A percentile compares a stretch with the other conserved stretches of the same genome.
Conservation (phyloP, 2,888 invertebrate genomes). For the Drosophila pegasa region DNA sequence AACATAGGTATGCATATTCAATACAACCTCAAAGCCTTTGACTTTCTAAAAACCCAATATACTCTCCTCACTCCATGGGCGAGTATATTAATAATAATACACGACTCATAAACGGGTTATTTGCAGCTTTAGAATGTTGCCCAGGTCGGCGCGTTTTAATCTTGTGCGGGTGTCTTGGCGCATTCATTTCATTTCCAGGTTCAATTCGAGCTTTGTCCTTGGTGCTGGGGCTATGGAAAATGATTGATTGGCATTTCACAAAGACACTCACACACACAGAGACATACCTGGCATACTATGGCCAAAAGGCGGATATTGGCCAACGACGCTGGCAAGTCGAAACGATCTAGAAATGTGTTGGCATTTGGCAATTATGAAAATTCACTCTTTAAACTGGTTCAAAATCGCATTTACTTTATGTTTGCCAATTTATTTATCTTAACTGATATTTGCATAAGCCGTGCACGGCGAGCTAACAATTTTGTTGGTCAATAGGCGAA, state of each 20-base stretch:
- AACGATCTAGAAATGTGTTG: constrained; percentile 11
- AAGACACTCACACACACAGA: background rate
- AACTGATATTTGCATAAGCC: constrained; percentile 34
- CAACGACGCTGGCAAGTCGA: constrained; percentile 23
- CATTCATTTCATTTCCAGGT: constrained; percentile 44
- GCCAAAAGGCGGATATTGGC: constrained; percentile 64
- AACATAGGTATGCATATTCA: too few relatives aligned
- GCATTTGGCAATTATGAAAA: constrained; percentile 20
- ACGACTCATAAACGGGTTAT: constrained; percentile 64
- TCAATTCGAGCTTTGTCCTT: constrained; percentile 40
- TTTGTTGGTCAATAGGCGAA: constrained; percentile 49
- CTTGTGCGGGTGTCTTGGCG: constrained; percentile 49
- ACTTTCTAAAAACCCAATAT: background rate
- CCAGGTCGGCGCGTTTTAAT: constrained; percentile 5
- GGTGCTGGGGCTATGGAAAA: constrained; percentile 22
- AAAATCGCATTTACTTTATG: constrained; percentile 16
- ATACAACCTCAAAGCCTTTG: too few relatives aligned
- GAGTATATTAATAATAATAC: constrained; percentile 24
- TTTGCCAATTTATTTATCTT: constrained; percentile 6
- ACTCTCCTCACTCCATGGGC: background rate
- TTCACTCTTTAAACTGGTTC: constrained; percentile 41
- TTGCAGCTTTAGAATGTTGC: constrained; percentile 67
- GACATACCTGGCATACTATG: background rate
- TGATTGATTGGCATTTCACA: constrained; percentile 54
- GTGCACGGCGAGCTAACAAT: constrained; percentile 19